Evolutionary conservation across 1,140 invertebrate species (phyloP).

Genomic region (Agrypnia vestita): DNA sequence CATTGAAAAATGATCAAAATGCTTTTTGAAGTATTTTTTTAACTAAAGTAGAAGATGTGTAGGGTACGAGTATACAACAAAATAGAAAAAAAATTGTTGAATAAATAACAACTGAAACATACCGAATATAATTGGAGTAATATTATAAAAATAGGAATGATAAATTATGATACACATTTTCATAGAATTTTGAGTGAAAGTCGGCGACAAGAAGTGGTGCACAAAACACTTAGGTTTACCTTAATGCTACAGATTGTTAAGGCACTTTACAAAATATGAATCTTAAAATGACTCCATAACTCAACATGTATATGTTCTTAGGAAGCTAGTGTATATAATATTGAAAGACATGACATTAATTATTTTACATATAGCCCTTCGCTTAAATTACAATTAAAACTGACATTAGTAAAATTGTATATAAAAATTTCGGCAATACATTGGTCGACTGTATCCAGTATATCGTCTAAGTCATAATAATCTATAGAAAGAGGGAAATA

Average conservation of each 20-base stretch:
- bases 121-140: neutral
- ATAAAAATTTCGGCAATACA: constrained; percentile 36
- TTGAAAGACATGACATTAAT: constrained; percentile 20
- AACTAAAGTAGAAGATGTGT: too few relatives aligned
- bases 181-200: neutral
- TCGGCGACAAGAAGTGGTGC: neutral
- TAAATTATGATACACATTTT: constrained; percentile 20
- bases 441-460: constrained; percentile 29
- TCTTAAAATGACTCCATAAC: constrained; percentile 29
- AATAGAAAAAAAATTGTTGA: too few relatives aligned
- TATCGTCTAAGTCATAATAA: neutral
- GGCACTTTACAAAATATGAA: constrained; percentile 52
- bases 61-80: too few relatives aligned
- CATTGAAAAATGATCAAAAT: too few relatives aligned
- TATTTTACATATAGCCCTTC: constrained; percentile 25
- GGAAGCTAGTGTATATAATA: constrained; percentile 36
- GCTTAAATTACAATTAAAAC: constrained; percentile 22
- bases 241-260: constrained; percentile 45
- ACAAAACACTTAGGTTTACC: neutral
- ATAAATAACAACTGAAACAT: too few relatives aligned
- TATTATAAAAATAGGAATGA: constrained; percentile 20
- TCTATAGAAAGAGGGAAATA: constrained; percentile 24
- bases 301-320: constrained; percentile 20
- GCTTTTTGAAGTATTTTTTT: too few relatives aligned
- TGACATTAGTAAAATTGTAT: constrained; percentile 39